Evolutionary conservation across 2,888 invertebrate species (phyloP), one percentile per base, ranked within the genome.

Genomic region (Drosophila neotestacea): DNA sequence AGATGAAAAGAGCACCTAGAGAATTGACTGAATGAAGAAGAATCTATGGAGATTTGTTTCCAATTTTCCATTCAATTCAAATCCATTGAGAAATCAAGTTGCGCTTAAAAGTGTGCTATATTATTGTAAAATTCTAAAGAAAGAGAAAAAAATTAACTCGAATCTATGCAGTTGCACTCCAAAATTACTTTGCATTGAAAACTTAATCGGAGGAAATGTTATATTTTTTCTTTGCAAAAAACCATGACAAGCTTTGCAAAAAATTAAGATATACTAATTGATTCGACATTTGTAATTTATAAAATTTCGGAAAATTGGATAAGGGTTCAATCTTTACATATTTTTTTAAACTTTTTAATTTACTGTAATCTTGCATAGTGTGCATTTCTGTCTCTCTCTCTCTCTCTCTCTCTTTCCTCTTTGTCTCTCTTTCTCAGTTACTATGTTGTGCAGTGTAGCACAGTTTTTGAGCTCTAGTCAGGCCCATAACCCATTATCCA

Each of bases 401-500:
- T 22, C 9, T 22, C 5, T 30, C 10, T 11, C 16, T 16, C 9
- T 9, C 7, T n/a, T 28, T 13, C 7, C 9, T 13, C 27, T 13
- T 0, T 13, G 11, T 13, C 9, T 30, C 27, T n/a, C 10, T 11
- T 11, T 5, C 30, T 10, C n/a, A 30, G 30, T 32, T 32, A 6
- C 32, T 36, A 10, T 28, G 38, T 22, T 65, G 41, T 51, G 36
- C 41, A 47, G 34, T 63, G 58, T 62, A 16, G 56, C 62, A 27
- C 48, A 36, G 42, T 65, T 60, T 60, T 51, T 41, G 50, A 42
- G 13, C 36, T 38, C 42, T 47, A 56, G 36, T 46, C 52, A 34
- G 46, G 13, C 62, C 30, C 62, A 52, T 63, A 51, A 59, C 41
- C 61, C 71, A 39, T 54, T 60, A 60, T 36, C 47, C 67, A 67